Conservation (phyloP, 1,140 invertebrate species). For the Matsumurasca onukii region DNA sequence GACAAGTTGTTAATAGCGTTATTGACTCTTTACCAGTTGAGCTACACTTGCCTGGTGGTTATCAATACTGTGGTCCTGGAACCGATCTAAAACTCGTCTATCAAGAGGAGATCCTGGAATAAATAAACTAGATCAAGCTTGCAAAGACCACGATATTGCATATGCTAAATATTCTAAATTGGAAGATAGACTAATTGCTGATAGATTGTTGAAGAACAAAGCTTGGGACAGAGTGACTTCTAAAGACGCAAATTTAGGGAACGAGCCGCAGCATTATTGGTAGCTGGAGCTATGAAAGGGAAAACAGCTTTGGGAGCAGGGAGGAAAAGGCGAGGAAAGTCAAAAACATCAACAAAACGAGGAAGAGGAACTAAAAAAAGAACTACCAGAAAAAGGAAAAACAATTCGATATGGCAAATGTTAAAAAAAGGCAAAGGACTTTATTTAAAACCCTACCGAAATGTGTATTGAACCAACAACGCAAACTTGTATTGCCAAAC, state of each 20-base stretch:
- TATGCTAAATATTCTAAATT: slow-evolving; percentile 47
- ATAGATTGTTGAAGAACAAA: slow-evolving; percentile 46
- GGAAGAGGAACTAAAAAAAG: neutral
- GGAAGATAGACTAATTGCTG: slow-evolving; percentile 46
- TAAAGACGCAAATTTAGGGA: slow-evolving; percentile 46
- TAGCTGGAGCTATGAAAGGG: slow-evolving; percentile 44
- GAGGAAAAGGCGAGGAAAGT: slow-evolving; percentile 38
- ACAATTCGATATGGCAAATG: neutral
- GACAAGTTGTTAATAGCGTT: slow-evolving; percentile 43
- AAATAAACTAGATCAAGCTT: slow-evolving; percentile 49
- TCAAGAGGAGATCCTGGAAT: slow-evolving; percentile 48
- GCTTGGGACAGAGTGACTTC: slow-evolving; percentile 47
- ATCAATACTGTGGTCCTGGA: slow-evolving; percentile 52
- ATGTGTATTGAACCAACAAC: slow-evolving; percentile 9
- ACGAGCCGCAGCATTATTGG: slow-evolving; percentile 43
- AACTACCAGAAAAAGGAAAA: neutral
- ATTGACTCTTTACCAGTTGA: slow-evolving; percentile 51
- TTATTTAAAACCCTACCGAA: slow-evolving; percentile 28
- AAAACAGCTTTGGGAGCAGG: slow-evolving; percentile 46
- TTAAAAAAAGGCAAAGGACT: slow-evolving; percentile 30
- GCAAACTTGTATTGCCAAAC: slow-evolving; percentile 19
- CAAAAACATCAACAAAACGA: neutral
- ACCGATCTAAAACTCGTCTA: slow-evolving; percentile 50
- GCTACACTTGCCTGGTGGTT: slow-evolving; percentile 49
- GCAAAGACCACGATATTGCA: slow-evolving; percentile 51